These are phyloP conservation scores for Ciconia maguari DNA, from an alignment of 2,113 vertebrate genomes.

Conservation along the genomic window DNA sequence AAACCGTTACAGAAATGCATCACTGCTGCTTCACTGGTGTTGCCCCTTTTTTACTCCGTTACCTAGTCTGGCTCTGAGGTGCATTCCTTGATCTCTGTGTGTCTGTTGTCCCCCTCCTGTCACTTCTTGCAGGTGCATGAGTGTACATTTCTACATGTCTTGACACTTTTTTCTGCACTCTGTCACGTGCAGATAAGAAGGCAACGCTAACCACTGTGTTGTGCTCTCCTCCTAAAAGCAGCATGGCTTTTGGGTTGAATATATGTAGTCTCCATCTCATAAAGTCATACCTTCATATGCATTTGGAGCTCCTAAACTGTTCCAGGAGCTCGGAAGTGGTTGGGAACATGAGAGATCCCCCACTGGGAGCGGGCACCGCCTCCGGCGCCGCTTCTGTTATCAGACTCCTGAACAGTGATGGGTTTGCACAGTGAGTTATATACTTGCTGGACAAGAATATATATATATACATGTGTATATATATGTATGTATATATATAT, in stretches of 20 bases:
- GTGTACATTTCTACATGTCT: background rate
- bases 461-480: too few relatives aligned
- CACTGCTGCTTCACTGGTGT: background rate
- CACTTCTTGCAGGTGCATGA: background rate
- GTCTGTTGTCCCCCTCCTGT: background rate
- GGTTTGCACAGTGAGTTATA: background rate
- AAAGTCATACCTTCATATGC: background rate
- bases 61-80: background rate
- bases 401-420: background rate
- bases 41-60: background rate
- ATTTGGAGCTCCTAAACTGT: background rate
- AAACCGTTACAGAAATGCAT: background rate
- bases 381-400: background rate
- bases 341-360: background rate
- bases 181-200: background rate
- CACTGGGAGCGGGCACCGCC: accelerated
- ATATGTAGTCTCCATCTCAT: background rate
- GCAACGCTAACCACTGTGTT: background rate
- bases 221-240: background rate
- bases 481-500: too few relatives aligned
- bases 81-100: background rate
- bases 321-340: background rate
- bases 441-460: background rate
- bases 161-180: background rate
- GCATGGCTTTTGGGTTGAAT: background rate